A percentile compares a stretch with the other conserved stretches of the same genome.
These are phyloP conservation scores for Gobio occitaniae DNA, from an alignment of 2,797 vertebrate genomes.

Conservation along the genomic window DNA sequence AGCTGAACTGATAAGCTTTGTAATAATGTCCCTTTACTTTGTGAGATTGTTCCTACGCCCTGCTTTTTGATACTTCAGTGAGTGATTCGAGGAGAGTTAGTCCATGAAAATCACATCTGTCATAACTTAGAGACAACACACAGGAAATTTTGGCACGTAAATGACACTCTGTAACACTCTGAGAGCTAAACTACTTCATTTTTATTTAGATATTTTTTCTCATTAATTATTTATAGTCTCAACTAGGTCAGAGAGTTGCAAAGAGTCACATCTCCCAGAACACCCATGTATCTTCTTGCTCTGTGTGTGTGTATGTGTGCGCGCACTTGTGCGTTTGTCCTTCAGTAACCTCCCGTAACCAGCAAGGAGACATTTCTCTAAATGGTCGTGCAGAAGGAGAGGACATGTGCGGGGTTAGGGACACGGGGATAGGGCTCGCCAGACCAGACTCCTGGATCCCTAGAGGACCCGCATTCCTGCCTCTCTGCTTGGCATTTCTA, in stretches of 20 bases:
- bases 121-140: neutral
- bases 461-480: slow-evolving; percentile 54
- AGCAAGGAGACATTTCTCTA: slow-evolving; percentile 50
- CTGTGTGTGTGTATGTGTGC: slow-evolving; percentile 35
- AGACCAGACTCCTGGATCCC: slow-evolving; percentile 52
- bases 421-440: slow-evolving; percentile 47
- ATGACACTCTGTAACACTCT: slow-evolving; percentile 31
- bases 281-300: slow-evolving; percentile 37
- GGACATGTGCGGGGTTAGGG: slow-evolving; percentile 54
- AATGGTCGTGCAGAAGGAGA: slow-evolving; percentile 56
- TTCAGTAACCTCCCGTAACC: slow-evolving; percentile 45
- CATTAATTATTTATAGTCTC: slow-evolving; percentile 46
- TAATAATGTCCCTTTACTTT: neutral
- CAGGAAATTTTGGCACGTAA: neutral
- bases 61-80: neutral
- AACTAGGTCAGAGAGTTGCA: slow-evolving; percentile 46
- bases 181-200: slow-evolving; percentile 18
- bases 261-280: slow-evolving; percentile 49
- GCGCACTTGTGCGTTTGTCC: slow-evolving; percentile 44
- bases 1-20: neutral
- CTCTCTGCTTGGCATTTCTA: slow-evolving; percentile 59
- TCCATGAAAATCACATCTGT: slow-evolving; percentile 13
- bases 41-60: neutral
- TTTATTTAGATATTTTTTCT: slow-evolving; percentile 35
- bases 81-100: neutral